phyloP scores from a whole-genome alignment of 1,140 invertebrate genomes.

The Drosophila pachea region DNA sequence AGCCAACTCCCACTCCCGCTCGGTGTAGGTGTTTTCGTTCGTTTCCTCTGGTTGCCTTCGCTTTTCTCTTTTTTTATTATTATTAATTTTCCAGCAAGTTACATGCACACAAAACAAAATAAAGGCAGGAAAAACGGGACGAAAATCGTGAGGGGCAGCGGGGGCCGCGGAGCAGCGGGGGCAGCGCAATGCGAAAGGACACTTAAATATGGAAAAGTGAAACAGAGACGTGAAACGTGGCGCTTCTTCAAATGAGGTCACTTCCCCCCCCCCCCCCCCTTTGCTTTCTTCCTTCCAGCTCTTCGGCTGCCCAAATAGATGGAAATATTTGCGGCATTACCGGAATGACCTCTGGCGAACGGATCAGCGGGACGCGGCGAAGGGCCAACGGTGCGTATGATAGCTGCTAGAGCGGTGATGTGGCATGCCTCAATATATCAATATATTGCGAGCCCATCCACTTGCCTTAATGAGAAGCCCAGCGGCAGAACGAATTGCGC shows the following conservation, averaged over 20 bases:
- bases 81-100: slow-evolving; percentile 77
- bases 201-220: slow-evolving; percentile 68
- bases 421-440: too few species aligned
- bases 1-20: not conserved
- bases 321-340: slow-evolving; percentile 62
- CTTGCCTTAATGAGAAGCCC: too few species aligned
- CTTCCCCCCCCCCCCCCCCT: slow-evolving; percentile 22
- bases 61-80: slow-evolving; percentile 72
- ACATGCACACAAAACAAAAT: slow-evolving; percentile 69
- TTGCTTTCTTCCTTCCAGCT: too few species aligned
- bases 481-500: too few species aligned
- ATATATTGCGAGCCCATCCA: too few species aligned
- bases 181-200: slow-evolving; percentile 66
- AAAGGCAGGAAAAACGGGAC: slow-evolving; percentile 52
- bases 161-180: slow-evolving; percentile 13
- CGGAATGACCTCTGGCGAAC: slow-evolving; percentile 28
- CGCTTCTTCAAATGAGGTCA: slow-evolving; percentile 65
- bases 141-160: too few species aligned
- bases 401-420: not conserved
- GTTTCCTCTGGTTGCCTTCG: slow-evolving; percentile 33
- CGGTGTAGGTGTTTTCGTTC: slow-evolving; percentile 52
- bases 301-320: slow-evolving; percentile 4
- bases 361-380: slow-evolving; percentile 30
- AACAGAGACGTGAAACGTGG: slow-evolving; percentile 35
- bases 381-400: not conserved